Percentiles rank a stretch among this genome's conserved stretches.
These are phyloP conservation scores for Torymus texanus DNA, from an alignment of 2,888 invertebrate species.

Conservation along the genomic window DNA sequence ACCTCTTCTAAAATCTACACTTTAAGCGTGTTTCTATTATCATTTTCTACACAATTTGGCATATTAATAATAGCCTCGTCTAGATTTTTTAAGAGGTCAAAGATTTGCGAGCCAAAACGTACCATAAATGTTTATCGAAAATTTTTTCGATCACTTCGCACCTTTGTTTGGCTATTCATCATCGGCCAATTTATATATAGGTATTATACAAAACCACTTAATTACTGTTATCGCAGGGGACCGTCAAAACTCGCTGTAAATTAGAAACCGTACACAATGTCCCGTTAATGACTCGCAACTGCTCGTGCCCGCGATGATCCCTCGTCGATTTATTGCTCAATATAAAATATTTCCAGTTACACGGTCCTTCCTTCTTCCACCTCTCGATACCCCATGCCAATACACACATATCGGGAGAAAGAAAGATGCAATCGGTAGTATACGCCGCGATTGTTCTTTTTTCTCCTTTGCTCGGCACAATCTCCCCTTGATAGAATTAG, in stretches of 20 bases:
- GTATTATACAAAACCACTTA: too few species aligned
- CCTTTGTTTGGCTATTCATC: too few species aligned
- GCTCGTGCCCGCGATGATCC: not conserved
- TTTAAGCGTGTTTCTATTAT: too few species aligned
- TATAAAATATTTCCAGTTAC: constrained; percentile 37
- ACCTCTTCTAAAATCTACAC: too few species aligned
- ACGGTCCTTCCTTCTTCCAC: not conserved
- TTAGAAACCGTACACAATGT: constrained; percentile 6
- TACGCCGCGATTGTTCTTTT: not conserved
- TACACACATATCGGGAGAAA: not conserved
- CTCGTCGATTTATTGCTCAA: constrained; percentile 36
- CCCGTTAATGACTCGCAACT: constrained; percentile 23
- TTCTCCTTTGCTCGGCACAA: not conserved
- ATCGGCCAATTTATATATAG: too few species aligned
- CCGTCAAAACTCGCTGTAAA: not conserved
- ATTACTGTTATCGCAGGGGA: too few species aligned
- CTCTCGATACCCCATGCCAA: not conserved
- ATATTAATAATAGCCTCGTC: too few species aligned
- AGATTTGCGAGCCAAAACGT: too few species aligned
- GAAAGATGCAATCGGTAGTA: constrained; percentile 16
- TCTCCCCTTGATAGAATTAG: constrained; percentile 38
- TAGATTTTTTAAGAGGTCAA: too few species aligned
- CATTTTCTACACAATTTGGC: too few species aligned
- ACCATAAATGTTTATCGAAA: too few species aligned
- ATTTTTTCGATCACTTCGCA: too few species aligned